A percentile compares a stretch with the other conserved stretches of the same genome.
These are phyloP conservation scores for Ridgeia piscesae DNA, from an alignment of 1,140 invertebrate genomes.

Conservation along the genomic window DNA sequence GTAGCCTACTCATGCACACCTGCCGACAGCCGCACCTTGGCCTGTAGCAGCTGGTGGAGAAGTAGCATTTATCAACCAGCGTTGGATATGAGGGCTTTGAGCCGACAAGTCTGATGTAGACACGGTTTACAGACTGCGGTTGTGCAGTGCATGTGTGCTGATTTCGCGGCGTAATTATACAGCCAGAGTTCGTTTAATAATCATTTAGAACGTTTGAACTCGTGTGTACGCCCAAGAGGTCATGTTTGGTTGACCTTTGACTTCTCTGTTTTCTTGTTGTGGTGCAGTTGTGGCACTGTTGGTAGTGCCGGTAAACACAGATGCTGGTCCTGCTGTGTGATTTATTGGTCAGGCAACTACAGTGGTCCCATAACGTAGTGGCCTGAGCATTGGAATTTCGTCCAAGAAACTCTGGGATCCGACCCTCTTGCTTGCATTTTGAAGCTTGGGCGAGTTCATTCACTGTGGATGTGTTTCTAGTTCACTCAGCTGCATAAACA, in stretches of 20 bases:
- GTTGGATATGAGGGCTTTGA: neutral
- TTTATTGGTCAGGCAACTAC: too few relatives aligned
- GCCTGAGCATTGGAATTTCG: too few relatives aligned
- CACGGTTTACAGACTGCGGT: neutral
- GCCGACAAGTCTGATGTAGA: neutral
- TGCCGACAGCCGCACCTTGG: neutral
- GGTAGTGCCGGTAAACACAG: neutral
- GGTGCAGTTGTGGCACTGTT: neutral
- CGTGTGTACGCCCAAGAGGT: neutral
- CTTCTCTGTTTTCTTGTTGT: neutral
- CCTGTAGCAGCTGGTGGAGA: neutral
- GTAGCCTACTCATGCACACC: neutral
- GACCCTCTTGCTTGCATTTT: too few relatives aligned
- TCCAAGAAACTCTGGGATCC: too few relatives aligned
- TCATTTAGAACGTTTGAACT: neutral
- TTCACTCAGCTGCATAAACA: too few relatives aligned
- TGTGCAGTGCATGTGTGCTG: neutral
- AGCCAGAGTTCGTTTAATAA: neutral
- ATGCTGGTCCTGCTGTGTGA: neutral
- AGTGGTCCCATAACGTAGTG: too few relatives aligned
- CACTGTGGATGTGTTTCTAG: too few relatives aligned
- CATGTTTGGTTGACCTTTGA: neutral
- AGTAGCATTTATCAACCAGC: neutral
- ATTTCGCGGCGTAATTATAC: neutral
- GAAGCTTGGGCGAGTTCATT: too few relatives aligned